phyloP scores from a whole-genome alignment of 2,888 invertebrate species.

The Noctua fimbriata region DNA sequence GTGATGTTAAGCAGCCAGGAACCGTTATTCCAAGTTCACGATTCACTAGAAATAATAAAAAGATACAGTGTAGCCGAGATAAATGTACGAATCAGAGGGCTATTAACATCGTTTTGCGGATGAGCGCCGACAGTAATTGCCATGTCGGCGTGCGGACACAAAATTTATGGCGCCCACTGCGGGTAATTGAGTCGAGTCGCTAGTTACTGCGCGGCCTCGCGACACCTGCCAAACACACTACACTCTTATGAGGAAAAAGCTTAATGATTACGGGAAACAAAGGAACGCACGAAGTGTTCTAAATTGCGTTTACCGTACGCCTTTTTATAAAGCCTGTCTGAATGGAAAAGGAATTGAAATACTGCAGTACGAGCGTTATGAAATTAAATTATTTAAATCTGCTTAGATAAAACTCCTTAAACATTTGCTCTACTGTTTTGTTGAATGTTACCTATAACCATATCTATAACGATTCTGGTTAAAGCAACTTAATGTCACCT shows the following conservation, averaged over 20 bases:
- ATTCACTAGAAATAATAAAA: constrained; percentile 75
- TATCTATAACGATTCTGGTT: constrained; percentile 11
- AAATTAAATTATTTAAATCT: constrained; percentile 28
- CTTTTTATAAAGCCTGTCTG: constrained; percentile 25
- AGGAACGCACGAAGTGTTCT: constrained; percentile 26
- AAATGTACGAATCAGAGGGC: constrained; percentile 86
- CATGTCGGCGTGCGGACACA: constrained; percentile 86
- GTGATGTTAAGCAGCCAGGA: constrained; percentile 65
- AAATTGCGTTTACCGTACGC: constrained; percentile 25
- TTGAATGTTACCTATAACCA: constrained; percentile 7
- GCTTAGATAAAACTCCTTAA: constrained; percentile 14
- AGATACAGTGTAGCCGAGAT: constrained; percentile 80
- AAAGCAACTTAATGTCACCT: constrained; percentile 27
- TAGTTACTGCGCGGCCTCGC: constrained; percentile 74
- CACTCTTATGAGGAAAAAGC: constrained; percentile 58
- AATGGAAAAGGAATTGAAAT: constrained; percentile 7
- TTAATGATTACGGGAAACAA: constrained; percentile 56
- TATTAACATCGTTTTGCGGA: constrained; percentile 89
- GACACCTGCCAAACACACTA: constrained; percentile 77
- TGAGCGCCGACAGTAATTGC: constrained; percentile 90
- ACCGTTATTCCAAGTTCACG: constrained; percentile 68
- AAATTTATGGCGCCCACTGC: constrained; percentile 86
- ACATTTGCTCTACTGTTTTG: not conserved
- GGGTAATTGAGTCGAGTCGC: constrained; percentile 85
- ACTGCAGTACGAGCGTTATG: not conserved